phyloP scores from a whole-genome alignment of 2,113 vertebrate species.

The Orientallactaga bullata region DNA sequence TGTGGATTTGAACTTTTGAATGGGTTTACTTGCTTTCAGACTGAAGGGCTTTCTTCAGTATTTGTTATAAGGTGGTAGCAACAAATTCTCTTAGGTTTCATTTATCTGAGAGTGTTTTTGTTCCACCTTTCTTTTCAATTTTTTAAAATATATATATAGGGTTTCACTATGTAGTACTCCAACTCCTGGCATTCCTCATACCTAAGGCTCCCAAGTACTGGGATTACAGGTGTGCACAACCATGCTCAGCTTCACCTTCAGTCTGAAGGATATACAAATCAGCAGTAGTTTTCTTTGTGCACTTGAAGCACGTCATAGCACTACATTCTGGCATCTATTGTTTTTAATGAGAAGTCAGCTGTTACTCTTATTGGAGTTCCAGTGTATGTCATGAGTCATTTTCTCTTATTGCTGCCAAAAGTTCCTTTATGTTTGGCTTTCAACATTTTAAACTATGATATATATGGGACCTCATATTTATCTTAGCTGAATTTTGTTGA shows the following conservation, averaged over 20 bases:
- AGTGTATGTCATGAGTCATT: background rate
- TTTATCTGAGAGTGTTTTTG: background rate
- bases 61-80: background rate
- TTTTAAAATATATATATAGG: background rate
- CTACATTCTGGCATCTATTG: background rate
- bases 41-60: background rate
- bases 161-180: background rate
- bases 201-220: no score
- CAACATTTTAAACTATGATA: background rate
- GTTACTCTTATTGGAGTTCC: background rate
- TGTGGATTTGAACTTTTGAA: constrained; percentile 14
- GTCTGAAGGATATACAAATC: background rate
- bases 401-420: constrained; percentile 18
- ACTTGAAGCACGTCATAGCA: background rate
- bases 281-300: background rate
- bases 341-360: constrained; percentile 28
- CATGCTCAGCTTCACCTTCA: no score
- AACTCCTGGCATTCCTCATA: no score
- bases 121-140: background rate
- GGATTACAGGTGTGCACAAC: no score
- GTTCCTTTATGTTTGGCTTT: background rate
- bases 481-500: background rate
- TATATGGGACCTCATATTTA: background rate
- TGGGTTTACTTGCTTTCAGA: background rate
- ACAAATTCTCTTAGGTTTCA: background rate